Evolutionary conservation across 2,113 vertebrate genomes (phyloP), one percentile per base, ranked within the genome.

Genomic region (Columba janthina): DNA sequence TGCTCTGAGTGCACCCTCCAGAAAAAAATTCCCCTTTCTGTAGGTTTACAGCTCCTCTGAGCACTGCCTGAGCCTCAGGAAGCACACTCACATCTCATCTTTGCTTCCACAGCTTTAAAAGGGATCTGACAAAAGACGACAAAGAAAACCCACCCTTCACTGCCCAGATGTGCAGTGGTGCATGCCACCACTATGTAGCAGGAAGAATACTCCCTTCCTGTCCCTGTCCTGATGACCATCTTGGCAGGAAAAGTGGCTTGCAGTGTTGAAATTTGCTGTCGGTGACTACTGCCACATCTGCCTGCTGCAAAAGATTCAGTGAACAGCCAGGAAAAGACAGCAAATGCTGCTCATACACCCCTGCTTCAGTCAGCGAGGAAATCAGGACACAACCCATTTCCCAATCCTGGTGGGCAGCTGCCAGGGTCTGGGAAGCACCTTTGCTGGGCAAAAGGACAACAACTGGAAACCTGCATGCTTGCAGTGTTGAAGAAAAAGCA

Each of bases 191-290:
- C 81, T 54, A 12, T 3, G 21, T 38, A 66, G 38, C 60, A 91
- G 89, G 93, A 96, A 95, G 91, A 46, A 91, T 83, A 95, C 89
- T 94, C 78, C 91, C 88, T 96, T 96, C 91, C 93, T 71, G 53
- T 53, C 48, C 60, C 54, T 1, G 1, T 85, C 73, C 84, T 51
- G 38, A 56, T 75, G 61, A 70, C 36, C 73, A 83, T 82, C 81
- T 89, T 94, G 58, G 54, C 94, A 96, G 70, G 77, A 92, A 95
- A 89, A 62, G 32, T 9, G n/a, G 44, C 95, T 29, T 0, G 0
- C 4, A 50, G 57, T 14, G 53, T 19, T 73, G 74, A 95, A 92
- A 96, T 66, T 2, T 11, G 11, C 60, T 79, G 53, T 42, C 9
- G 2, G 20, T 53, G 44, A 61, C 21, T n/a, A 42, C 58, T 58